Conservation (phyloP, 1,140 invertebrate genomes). For the Heliconius nattereri region DNA sequence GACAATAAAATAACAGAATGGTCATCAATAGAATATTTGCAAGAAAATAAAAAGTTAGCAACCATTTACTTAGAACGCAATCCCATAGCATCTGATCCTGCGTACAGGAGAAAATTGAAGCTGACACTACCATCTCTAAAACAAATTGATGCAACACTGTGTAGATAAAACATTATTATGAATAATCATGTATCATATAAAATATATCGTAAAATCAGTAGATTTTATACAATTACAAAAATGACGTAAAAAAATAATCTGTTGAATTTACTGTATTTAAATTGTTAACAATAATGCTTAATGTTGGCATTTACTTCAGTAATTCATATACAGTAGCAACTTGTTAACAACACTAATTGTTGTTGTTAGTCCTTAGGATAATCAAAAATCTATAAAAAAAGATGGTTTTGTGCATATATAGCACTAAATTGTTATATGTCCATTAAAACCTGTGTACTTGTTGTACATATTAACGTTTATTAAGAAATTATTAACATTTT, state of each 20-base stretch:
- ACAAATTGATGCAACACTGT: conserved; percentile 97
- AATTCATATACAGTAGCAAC: too few species aligned
- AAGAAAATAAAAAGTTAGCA: conserved; percentile 87
- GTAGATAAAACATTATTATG: conserved; percentile 78
- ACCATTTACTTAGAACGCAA: conserved; percentile 98
- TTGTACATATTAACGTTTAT: too few species aligned
- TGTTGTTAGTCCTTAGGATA: too few species aligned
- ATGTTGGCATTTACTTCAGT: too few species aligned
- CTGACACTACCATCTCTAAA: conserved; percentile 91
- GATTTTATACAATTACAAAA: neutral
- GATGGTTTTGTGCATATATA: too few species aligned
- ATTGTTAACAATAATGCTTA: too few species aligned
- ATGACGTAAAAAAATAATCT: neutral
- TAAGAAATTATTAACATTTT: too few species aligned
- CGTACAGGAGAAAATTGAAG: conserved; percentile 96
- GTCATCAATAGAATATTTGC: conserved; percentile 90
- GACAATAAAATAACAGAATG: conserved; percentile 95
- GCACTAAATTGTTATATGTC: too few species aligned
- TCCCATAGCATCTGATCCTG: conserved; percentile 91
- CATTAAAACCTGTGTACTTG: too few species aligned
- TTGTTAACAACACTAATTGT: too few species aligned
- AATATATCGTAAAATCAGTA: neutral
- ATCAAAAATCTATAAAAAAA: too few species aligned
- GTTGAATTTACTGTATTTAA: too few species aligned
- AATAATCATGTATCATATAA: neutral